Evolutionary conservation across 2,113 vertebrate species (phyloP).

Genomic region (Cephalopholis sonnerati): DNA sequence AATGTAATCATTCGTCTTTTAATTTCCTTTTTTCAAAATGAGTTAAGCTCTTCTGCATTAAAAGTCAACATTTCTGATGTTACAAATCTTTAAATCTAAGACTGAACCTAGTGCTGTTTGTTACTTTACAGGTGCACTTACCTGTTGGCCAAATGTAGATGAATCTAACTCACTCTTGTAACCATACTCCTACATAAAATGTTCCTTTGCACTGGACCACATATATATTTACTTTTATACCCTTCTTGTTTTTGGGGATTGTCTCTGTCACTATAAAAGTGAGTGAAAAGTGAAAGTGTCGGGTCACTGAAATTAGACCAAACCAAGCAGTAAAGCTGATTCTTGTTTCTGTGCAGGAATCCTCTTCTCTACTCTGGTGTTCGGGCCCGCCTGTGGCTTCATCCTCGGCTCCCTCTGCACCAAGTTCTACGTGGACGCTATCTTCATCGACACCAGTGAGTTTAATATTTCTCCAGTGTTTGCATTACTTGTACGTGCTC

Average conservation of each 20-base stretch:
- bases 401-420: slow-evolving; percentile 99
- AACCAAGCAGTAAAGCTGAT: not conserved
- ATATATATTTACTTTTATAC: no score
- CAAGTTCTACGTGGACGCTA: slow-evolving; percentile 97
- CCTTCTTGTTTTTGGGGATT: not conserved
- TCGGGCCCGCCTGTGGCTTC: slow-evolving; percentile 98
- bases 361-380: slow-evolving; percentile 97
- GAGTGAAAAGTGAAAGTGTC: not conserved
- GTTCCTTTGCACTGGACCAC: no score
- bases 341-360: slow-evolving; percentile 86
- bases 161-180: no score
- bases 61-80: no score
- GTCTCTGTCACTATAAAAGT: not conserved
- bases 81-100: no score
- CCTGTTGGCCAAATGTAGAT: no score
- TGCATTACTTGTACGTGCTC: not conserved
- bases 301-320: not conserved
- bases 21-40: no score
- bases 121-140: no score
- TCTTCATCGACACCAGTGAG: slow-evolving; percentile 97
- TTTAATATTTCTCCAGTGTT: not conserved
- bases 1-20: no score
- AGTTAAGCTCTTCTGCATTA: no score
- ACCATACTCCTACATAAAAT: no score
- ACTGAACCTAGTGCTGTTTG: no score